phyloP scores from a whole-genome alignment of 1,140 invertebrate species.

The Phthorimaea operculella region DNA sequence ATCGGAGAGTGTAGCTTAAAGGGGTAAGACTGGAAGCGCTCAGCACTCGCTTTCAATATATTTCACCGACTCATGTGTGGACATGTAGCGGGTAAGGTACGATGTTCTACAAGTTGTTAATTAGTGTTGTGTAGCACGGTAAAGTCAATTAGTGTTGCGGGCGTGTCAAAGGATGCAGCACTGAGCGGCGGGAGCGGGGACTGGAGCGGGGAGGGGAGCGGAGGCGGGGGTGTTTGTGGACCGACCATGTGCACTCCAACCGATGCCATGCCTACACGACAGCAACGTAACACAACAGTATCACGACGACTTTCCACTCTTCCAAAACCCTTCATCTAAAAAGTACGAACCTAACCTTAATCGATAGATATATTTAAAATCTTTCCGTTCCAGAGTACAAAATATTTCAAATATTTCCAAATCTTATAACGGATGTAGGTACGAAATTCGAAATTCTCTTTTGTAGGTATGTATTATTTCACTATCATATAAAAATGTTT shows the following conservation, averaged over 20 bases:
- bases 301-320: neutral
- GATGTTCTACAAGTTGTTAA: neutral
- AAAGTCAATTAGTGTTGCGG: too few relatives aligned
- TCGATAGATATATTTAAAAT: neutral
- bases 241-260: conserved; percentile 6
- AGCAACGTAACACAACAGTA: conserved; percentile 19
- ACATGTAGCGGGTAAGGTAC: neutral
- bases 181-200: neutral
- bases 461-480: too few relatives aligned
- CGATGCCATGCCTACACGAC: conserved; percentile 26
- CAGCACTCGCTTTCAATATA: too few relatives aligned
- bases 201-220: neutral
- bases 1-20: neutral
- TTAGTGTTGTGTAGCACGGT: neutral
- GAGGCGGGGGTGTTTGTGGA: neutral
- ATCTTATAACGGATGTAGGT: neutral
- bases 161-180: too few relatives aligned
- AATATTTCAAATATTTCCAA: conserved; percentile 3
- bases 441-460: neutral
- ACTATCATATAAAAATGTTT: neutral
- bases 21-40: too few relatives aligned
- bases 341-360: neutral
- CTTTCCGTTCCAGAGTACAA: neutral
- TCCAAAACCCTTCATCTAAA: neutral
- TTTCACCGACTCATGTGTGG: too few relatives aligned